Conservation (phyloP, 2,888 invertebrate genomes). For the Strigamia transsilvanica region DNA sequence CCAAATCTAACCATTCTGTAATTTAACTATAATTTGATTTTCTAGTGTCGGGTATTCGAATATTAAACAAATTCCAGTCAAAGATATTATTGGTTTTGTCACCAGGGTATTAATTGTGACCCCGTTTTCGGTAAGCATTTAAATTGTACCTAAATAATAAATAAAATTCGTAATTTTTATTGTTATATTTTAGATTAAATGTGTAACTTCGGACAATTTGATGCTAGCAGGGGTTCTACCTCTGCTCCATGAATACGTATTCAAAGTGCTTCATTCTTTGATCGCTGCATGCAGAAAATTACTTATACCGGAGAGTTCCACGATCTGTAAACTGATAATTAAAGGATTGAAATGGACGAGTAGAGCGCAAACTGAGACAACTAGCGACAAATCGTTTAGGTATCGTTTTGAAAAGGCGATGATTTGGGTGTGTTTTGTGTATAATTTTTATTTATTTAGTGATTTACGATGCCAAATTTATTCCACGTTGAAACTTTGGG, state of each 20-base stretch:
- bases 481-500: not conserved
- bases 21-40: not conserved
- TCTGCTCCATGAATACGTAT: not conserved
- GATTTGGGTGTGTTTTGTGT: too few species aligned
- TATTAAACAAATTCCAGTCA: not conserved
- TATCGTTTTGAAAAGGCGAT: too few species aligned
- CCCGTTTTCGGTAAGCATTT: not conserved
- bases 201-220: not conserved
- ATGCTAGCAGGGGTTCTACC: not conserved
- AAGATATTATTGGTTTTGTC: not conserved
- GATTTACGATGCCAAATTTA: not conserved
- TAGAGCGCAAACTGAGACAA: not conserved
- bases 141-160: not conserved
- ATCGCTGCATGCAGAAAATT: not conserved
- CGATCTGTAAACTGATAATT: not conserved
- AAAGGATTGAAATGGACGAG: not conserved
- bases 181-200: not conserved
- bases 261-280: not conserved
- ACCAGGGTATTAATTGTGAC: not conserved
- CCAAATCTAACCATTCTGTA: not conserved
- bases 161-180: not conserved
- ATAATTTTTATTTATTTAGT: not conserved
- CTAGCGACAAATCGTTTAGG: not conserved
- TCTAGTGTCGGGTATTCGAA: not conserved
- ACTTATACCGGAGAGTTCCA: not conserved